Conservation (phyloP, 1,140 invertebrate species). For the Caenorhabditis inopinata region DNA sequence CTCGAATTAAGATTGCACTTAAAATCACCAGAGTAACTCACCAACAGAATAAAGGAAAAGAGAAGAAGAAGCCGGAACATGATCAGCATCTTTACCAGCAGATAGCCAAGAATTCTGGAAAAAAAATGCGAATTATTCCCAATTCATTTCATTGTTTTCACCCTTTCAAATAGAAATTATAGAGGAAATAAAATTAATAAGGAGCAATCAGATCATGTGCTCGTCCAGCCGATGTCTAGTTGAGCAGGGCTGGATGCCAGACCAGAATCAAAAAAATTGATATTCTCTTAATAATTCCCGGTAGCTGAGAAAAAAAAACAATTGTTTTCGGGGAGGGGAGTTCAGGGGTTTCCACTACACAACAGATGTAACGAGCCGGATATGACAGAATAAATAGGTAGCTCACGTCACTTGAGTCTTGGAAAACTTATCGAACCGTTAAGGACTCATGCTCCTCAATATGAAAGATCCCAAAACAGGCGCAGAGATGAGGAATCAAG, state of each 20-base stretch:
- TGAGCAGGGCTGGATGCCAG: too few relatives aligned
- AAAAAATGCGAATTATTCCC: background rate
- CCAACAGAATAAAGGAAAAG: conserved; percentile 6
- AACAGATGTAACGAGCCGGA: background rate
- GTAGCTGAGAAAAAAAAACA: too few relatives aligned
- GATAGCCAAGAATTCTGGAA: conserved; percentile 19
- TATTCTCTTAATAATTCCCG: too few relatives aligned
- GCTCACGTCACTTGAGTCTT: background rate
- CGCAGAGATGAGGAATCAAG: background rate
- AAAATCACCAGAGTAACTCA: background rate
- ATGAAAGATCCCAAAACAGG: background rate
- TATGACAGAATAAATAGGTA: background rate
- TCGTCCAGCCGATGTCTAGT: too few relatives aligned
- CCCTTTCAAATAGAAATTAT: too few relatives aligned
- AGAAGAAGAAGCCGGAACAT: conserved; percentile 8
- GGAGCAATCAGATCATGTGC: too few relatives aligned
- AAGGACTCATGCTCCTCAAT: conserved; percentile 13
- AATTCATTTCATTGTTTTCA: too few relatives aligned
- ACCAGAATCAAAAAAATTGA: too few relatives aligned
- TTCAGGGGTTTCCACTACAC: too few relatives aligned
- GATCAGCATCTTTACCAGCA: background rate
- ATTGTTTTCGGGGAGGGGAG: too few relatives aligned
- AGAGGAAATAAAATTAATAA: too few relatives aligned
- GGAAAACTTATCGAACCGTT: background rate
- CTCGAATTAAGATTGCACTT: background rate